phyloP scores from a whole-genome alignment of 2,888 invertebrate genomes.

The Leucophora obtusa region DNA sequence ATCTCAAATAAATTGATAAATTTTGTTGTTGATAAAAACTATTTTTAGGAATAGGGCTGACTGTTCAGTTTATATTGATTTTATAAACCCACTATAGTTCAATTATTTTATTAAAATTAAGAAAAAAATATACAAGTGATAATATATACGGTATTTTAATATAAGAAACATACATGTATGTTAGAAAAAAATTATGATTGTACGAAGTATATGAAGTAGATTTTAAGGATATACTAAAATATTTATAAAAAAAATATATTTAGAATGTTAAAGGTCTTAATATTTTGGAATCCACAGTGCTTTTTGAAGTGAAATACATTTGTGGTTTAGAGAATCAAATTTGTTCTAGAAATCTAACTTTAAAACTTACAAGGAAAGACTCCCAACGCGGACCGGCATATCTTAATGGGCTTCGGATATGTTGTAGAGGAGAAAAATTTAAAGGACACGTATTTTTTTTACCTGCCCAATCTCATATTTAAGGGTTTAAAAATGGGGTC shows the following conservation, averaged over 20 bases:
- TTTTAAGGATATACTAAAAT: background rate
- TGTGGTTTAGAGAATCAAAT: no score
- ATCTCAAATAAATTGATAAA: no score
- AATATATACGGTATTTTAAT: constrained; percentile 20
- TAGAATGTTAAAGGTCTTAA: background rate
- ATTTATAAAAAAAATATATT: background rate
- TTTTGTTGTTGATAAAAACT: background rate
- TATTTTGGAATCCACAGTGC: background rate
- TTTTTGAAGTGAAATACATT: no score
- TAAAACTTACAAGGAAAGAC: no score
- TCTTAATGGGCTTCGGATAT: no score
- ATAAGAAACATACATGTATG: background rate
- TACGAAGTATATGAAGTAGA: background rate
- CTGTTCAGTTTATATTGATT: no score
- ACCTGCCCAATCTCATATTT: no score
- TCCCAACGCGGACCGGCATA: no score
- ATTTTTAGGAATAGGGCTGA: background rate
- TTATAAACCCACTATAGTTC: constrained; percentile 42
- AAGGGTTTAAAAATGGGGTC: no score
- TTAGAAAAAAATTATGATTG: constrained; percentile 3
- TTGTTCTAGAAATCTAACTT: no score
- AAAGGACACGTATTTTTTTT: no score
- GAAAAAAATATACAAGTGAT: constrained; percentile 19
- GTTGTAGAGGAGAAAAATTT: no score
- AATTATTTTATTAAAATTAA: constrained; percentile 34